A percentile compares a stretch with the other conserved stretches of the same genome.
phyloP scores from a whole-genome alignment of 2,888 invertebrate species.

The Leistus spinibarbis region DNA sequence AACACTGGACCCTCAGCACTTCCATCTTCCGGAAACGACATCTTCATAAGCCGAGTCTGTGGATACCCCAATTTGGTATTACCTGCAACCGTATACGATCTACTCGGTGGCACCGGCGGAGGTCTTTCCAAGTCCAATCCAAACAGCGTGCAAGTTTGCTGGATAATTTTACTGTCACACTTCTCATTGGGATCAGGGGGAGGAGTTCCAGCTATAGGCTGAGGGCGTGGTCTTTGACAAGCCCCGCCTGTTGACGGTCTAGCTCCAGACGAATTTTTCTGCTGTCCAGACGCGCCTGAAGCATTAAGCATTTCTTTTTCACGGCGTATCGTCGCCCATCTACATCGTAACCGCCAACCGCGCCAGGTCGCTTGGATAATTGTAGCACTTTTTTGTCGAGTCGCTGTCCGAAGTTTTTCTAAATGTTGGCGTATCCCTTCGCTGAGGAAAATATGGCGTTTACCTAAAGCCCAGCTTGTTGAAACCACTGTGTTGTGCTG shows the following conservation, averaged over 20 bases:
- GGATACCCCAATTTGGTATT: constrained; percentile 92
- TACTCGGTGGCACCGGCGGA: constrained; percentile 88
- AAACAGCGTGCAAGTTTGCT: constrained; percentile 88
- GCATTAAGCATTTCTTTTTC: constrained; percentile 46
- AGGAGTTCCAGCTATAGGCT: constrained; percentile 86
- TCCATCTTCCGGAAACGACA: constrained; percentile 74
- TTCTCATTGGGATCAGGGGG: constrained; percentile 84
- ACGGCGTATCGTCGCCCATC: constrained; percentile 66
- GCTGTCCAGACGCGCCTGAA: constrained; percentile 42
- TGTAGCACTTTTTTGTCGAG: constrained; percentile 80
- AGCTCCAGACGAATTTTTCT: constrained; percentile 40
- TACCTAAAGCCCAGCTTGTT: constrained; percentile 89
- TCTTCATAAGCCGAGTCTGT: constrained; percentile 89
- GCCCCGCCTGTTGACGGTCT: constrained; percentile 57
- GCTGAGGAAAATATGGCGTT: constrained; percentile 91
- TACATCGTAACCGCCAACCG: constrained; percentile 73
- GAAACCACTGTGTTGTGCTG: constrained; percentile 65
- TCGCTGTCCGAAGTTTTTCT: constrained; percentile 79
- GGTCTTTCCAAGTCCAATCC: constrained; percentile 90
- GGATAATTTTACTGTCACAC: constrained; percentile 87
- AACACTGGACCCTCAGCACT: constrained; percentile 66
- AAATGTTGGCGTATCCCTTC: constrained; percentile 91
- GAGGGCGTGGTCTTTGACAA: constrained; percentile 76
- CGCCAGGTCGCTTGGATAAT: constrained; percentile 85
- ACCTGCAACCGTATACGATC: constrained; percentile 88